A percentile compares a stretch with the other conserved stretches of the same genome.
These are phyloP conservation scores for Dicycla oo DNA, from an alignment of 2,888 invertebrate species.

Conservation along the genomic window DNA sequence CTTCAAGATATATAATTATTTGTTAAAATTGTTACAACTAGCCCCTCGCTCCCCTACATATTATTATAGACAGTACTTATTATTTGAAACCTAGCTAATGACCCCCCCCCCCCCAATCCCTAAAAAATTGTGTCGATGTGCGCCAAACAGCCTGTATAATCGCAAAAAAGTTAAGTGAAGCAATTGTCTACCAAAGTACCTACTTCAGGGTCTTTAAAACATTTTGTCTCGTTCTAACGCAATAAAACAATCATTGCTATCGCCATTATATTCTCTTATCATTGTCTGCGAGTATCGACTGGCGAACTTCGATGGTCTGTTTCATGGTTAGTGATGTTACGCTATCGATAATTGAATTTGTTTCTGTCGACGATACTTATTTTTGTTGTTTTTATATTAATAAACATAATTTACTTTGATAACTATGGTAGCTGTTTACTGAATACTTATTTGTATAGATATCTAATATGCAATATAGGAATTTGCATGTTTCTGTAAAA, in stretches of 20 bases:
- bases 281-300: slow-evolving; percentile 82
- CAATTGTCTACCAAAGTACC: not conserved
- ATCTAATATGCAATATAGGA: too few species aligned
- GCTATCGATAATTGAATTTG: slow-evolving; percentile 5
- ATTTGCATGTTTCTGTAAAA: not conserved
- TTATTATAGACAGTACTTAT: too few species aligned
- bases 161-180: not conserved
- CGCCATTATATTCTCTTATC: slow-evolving; percentile 86
- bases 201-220: slow-evolving; percentile 30
- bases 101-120: too few species aligned
- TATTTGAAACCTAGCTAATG: too few species aligned
- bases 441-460: not conserved
- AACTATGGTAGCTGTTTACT: not conserved
- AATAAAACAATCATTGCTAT: slow-evolving; percentile 70
- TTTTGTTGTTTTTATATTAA: not conserved
- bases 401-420: not conserved
- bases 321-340: slow-evolving; percentile 66
- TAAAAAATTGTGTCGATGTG: too few species aligned
- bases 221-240: slow-evolving; percentile 58
- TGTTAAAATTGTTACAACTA: too few species aligned
- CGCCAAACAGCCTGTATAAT: too few species aligned
- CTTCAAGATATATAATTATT: too few species aligned
- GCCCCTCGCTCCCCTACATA: too few species aligned
- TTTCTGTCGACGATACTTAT: not conserved
- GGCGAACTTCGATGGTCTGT: slow-evolving; percentile 68